Conservation (phyloP, 2,797 vertebrate genomes). For the Microctenopoma lineatum region DNA sequence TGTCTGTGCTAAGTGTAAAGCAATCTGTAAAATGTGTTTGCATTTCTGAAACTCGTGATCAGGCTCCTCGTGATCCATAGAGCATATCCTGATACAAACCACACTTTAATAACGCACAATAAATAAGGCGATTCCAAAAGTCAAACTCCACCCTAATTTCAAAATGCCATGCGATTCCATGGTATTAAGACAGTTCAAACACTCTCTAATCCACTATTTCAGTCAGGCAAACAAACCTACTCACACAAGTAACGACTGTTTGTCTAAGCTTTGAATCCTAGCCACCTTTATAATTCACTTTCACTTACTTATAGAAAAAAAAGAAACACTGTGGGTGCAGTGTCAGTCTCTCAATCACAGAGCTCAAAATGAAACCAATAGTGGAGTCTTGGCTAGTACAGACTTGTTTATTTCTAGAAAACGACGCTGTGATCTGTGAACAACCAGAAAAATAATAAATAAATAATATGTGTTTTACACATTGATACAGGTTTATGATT, state of each 20-base stretch:
- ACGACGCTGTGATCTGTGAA: slow-evolving; percentile 4
- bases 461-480: no score
- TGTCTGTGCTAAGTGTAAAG: neutral
- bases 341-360: slow-evolving; percentile 6
- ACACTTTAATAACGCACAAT: slow-evolving; percentile 54
- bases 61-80: slow-evolving; percentile 1
- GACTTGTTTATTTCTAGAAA: slow-evolving; percentile 27
- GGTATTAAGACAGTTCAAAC: slow-evolving; percentile 53
- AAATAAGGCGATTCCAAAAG: slow-evolving; percentile 68
- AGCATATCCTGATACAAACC: slow-evolving; percentile 14
- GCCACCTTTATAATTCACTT: slow-evolving; percentile 45
- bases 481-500: neutral
- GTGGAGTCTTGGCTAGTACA: slow-evolving; percentile 3
- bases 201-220: slow-evolving; percentile 46
- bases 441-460: neutral
- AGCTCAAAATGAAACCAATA: slow-evolving; percentile 14
- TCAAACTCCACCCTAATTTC: slow-evolving; percentile 64
- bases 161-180: slow-evolving; percentile 35
- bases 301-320: neutral
- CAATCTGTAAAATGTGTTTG: slow-evolving; percentile 17
- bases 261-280: slow-evolving; percentile 19
- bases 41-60: slow-evolving; percentile 1
- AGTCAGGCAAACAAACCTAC: slow-evolving; percentile 43
- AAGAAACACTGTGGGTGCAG: neutral
- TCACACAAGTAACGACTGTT: slow-evolving; percentile 10